These are phyloP conservation scores for Hololepta plana DNA, from an alignment of 2,888 invertebrate species.

Conservation along the genomic window DNA sequence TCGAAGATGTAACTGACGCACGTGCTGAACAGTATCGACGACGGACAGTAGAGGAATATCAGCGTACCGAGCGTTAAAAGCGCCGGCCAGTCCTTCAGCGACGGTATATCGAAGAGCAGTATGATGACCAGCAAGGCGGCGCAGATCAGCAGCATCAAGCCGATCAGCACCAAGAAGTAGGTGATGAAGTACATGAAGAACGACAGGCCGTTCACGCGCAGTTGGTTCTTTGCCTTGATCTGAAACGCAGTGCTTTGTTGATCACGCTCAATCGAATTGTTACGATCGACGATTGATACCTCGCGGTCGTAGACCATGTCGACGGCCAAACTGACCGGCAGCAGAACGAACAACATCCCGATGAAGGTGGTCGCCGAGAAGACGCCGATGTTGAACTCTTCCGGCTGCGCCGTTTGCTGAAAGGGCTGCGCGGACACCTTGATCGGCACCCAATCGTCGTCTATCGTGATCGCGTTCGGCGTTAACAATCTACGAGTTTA, in stretches of 20 bases:
- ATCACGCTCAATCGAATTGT: too few relatives aligned
- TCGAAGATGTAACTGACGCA: slow-evolving; percentile 65
- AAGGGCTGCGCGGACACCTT: slow-evolving; percentile 50
- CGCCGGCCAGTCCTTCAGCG: slow-evolving; percentile 49
- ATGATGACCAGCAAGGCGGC: slow-evolving; percentile 44
- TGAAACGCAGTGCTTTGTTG: slow-evolving; percentile 31
- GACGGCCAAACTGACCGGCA: slow-evolving; percentile 59
- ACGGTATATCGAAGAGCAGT: slow-evolving; percentile 48
- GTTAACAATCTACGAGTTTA: slow-evolving; percentile 5
- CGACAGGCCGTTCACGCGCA: slow-evolving; percentile 63
- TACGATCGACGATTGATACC: slow-evolving; percentile 33
- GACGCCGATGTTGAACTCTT: slow-evolving; percentile 50
- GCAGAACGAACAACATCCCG: slow-evolving; percentile 63
- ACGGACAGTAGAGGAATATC: slow-evolving; percentile 52
- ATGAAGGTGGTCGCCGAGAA: slow-evolving; percentile 59
- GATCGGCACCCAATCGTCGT: slow-evolving; percentile 36
- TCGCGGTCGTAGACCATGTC: slow-evolving; percentile 72
- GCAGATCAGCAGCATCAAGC: slow-evolving; percentile 49
- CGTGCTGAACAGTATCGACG: slow-evolving; percentile 58
- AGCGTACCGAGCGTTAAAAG: slow-evolving; percentile 46
- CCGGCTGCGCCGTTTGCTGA: slow-evolving; percentile 54
- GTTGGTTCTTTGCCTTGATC: slow-evolving; percentile 67
- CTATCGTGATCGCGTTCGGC: slow-evolving; percentile 3
- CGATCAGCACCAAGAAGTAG: slow-evolving; percentile 53
- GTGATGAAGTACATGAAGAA: slow-evolving; percentile 58